Conservation (phyloP, 1,140 invertebrate species). For the Sycophaga agraensis region DNA sequence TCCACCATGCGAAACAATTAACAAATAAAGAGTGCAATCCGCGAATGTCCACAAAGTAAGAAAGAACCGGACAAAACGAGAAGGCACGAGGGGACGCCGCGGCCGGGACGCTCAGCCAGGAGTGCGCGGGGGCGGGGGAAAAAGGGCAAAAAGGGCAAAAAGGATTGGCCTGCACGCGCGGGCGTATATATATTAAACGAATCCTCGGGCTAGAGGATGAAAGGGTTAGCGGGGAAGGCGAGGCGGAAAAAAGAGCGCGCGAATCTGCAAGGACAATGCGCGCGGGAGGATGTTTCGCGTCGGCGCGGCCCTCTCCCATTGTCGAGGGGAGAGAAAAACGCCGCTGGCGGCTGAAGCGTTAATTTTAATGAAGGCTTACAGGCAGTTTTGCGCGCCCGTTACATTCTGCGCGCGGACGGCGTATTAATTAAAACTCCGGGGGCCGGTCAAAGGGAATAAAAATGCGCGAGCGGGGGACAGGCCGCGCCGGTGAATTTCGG, state of each 20-base stretch:
- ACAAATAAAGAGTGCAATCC: too few species aligned
- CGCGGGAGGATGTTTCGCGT: slow-evolving; percentile 21
- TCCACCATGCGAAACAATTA: too few species aligned
- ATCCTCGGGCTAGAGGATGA: too few species aligned
- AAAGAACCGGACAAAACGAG: too few species aligned
- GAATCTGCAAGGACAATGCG: slow-evolving; percentile 6
- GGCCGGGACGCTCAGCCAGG: too few species aligned
- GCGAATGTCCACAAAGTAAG: too few species aligned
- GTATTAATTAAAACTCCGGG: slow-evolving; percentile 30
- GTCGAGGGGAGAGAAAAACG: slow-evolving; percentile 10
- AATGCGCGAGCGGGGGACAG: slow-evolving; percentile 5
- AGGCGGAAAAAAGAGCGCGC: not conserved
- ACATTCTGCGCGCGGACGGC: not conserved
- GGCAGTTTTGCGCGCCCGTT: slow-evolving; percentile 2
- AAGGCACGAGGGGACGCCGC: too few species aligned
- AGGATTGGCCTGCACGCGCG: not conserved
- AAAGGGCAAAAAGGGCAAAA: not conserved
- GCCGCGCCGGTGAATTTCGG: slow-evolving; percentile 12
- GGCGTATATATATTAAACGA: not conserved
- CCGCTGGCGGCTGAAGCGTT: slow-evolving; percentile 19
- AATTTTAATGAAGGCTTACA: slow-evolving; percentile 29
- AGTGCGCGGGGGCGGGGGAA: too few species aligned
- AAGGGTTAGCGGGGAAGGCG: not conserved
- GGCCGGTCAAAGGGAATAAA: slow-evolving; percentile 13
- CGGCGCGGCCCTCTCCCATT: not conserved